Evolutionary conservation across 2,113 vertebrate species (phyloP).

Genomic region (Empidonax alnorum): DNA sequence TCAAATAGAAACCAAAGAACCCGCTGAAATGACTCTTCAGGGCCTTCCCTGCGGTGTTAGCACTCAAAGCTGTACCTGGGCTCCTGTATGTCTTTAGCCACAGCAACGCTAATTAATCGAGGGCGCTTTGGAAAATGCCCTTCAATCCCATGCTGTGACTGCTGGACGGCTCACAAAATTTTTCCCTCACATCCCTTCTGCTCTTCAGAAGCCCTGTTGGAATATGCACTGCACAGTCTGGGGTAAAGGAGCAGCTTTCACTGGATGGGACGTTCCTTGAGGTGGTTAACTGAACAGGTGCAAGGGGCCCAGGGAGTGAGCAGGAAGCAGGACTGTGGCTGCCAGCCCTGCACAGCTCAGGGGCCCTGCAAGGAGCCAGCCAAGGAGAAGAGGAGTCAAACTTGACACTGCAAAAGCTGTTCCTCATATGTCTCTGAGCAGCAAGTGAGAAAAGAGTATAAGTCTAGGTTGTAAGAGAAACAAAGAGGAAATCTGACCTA

Average conservation of each 20-base stretch:
- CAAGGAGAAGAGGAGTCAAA: background rate
- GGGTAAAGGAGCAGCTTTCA: background rate
- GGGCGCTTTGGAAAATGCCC: conserved; percentile 21
- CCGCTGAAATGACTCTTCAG: background rate
- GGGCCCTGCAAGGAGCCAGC: background rate
- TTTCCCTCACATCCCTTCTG: background rate
- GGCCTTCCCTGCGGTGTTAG: background rate
- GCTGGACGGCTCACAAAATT: background rate
- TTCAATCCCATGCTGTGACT: conserved; percentile 27
- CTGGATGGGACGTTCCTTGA: background rate
- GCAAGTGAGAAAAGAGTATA: background rate
- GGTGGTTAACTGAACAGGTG: background rate
- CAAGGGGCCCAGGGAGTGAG: background rate
- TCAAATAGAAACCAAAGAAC: conserved; percentile 25
- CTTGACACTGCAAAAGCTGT: background rate
- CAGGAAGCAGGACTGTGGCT: background rate
- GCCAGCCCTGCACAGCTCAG: background rate
- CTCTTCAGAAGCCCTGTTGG: conserved; percentile 23
- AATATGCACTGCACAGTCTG: background rate
- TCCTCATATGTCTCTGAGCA: background rate
- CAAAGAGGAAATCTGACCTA: background rate
- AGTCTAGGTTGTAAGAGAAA: background rate
- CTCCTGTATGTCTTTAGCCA: background rate
- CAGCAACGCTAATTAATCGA: conserved; percentile 11
- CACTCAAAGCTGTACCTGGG: conserved; percentile 20